phyloP scores from a whole-genome alignment of 2,888 invertebrate species.

The Caenorhabditis zanzibari region DNA sequence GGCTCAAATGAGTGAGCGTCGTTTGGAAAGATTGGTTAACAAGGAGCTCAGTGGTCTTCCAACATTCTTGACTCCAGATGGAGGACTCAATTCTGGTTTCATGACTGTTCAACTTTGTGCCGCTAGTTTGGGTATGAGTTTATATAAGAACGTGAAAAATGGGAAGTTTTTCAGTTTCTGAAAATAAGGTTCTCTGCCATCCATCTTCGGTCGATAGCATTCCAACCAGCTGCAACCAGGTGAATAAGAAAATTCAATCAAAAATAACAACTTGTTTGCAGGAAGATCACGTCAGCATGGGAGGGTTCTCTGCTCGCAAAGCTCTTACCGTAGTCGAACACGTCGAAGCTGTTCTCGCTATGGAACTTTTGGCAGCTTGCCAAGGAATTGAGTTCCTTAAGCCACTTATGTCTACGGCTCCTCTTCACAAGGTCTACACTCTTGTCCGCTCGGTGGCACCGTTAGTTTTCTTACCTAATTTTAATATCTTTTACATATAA shows the following conservation, averaged over 20 bases:
- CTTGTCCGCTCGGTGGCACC: slow-evolving; percentile 86
- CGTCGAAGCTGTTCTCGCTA: slow-evolving; percentile 87
- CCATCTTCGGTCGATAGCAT: slow-evolving; percentile 88
- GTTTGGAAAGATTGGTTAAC: slow-evolving; percentile 87
- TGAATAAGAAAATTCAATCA: slow-evolving; percentile 24
- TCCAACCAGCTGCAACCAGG: slow-evolving; percentile 87
- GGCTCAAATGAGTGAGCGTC: slow-evolving; percentile 87
- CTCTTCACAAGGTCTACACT: slow-evolving; percentile 87
- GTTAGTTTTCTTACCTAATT: slow-evolving; percentile 82
- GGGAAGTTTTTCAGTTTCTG: slow-evolving; percentile 86
- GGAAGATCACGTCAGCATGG: slow-evolving; percentile 89
- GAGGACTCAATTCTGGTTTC: slow-evolving; percentile 88
- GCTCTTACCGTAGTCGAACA: slow-evolving; percentile 86
- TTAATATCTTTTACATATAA: too few species aligned
- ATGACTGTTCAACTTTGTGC: slow-evolving; percentile 88
- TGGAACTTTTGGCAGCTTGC: slow-evolving; percentile 87
- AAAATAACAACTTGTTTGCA: slow-evolving; percentile 5
- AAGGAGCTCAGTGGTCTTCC: slow-evolving; percentile 87
- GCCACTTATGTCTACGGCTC: slow-evolving; percentile 87
- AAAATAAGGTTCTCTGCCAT: slow-evolving; percentile 88
- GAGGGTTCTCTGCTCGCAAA: slow-evolving; percentile 88
- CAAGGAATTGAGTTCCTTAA: slow-evolving; percentile 88
- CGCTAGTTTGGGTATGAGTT: slow-evolving; percentile 86
- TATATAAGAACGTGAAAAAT: neutral
- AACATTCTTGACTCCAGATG: slow-evolving; percentile 87